Conservation (phyloP, 2,113 vertebrate species). For the Hypanus sabinus region DNA sequence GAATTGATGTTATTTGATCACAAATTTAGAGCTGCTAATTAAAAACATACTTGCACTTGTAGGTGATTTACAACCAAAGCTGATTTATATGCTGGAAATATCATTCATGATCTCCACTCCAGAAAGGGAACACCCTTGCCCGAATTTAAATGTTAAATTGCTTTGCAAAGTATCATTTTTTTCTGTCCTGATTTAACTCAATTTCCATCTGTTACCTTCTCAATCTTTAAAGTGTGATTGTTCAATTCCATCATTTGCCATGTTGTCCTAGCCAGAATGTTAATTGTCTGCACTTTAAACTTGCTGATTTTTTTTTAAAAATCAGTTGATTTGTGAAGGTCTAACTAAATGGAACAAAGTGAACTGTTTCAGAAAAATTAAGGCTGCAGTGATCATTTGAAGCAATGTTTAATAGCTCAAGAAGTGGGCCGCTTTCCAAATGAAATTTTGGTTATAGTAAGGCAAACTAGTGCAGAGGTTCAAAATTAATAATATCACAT, state of each 20-base stretch:
- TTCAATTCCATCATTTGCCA: not conserved
- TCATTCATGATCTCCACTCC: too few relatives aligned
- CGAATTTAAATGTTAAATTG: too few relatives aligned
- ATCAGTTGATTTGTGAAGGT: not conserved
- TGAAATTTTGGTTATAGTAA: not conserved
- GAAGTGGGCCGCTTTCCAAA: not conserved
- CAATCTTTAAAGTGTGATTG: not conserved
- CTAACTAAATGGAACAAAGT: not conserved
- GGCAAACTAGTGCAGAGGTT: not conserved
- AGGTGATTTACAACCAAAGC: too few relatives aligned
- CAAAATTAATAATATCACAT: not conserved
- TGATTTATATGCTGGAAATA: too few relatives aligned
- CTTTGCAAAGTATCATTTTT: too few relatives aligned
- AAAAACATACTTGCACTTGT: too few relatives aligned
- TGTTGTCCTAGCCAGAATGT: not conserved
- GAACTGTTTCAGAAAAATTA: not conserved
- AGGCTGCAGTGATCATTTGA: not conserved
- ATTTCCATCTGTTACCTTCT: not conserved
- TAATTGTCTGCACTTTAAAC: not conserved
- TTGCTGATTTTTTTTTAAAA: too few relatives aligned
- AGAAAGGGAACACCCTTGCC: too few relatives aligned
- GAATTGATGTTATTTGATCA: too few relatives aligned
- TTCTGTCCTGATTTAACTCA: not conserved
- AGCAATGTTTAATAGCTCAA: not conserved
- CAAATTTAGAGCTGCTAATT: too few relatives aligned